Percentiles rank a stretch among this genome's conserved stretches.
These are phyloP conservation scores for Miichthys miiuy DNA, from an alignment of 2,797 vertebrate genomes.

Conservation along the genomic window DNA sequence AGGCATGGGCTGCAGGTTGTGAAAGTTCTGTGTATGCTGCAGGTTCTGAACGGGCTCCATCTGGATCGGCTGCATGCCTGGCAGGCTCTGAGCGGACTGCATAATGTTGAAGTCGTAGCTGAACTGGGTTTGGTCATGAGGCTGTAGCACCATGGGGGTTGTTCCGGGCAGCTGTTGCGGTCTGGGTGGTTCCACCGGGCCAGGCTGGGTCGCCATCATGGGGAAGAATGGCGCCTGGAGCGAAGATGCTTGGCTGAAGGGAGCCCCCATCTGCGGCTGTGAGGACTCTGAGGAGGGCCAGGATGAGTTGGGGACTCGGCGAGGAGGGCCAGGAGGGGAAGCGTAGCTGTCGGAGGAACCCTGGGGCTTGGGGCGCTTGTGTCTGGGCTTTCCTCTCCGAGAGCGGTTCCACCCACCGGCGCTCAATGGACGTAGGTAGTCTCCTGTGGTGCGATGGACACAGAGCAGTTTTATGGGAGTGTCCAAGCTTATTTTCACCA, in stretches of 20 bases:
- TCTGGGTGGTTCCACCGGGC: constrained; percentile 44
- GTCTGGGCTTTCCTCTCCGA: constrained; percentile 83
- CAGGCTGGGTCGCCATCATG: constrained; percentile 53
- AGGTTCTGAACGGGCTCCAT: constrained; percentile 67
- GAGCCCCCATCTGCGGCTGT: constrained; percentile 63
- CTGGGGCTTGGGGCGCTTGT: constrained; percentile 85
- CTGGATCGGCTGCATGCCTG: constrained; percentile 61
- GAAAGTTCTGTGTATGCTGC: constrained; percentile 65
- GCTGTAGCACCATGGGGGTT: constrained; percentile 61
- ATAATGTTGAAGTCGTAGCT: constrained; percentile 70
- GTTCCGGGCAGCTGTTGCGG: constrained; percentile 58
- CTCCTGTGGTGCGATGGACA: constrained; percentile 68
- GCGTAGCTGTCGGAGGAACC: constrained; percentile 78
- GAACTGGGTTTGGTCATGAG: constrained; percentile 69
- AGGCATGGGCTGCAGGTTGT: constrained; percentile 57
- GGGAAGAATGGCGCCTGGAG: constrained; percentile 71
- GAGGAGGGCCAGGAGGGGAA: constrained; percentile 64
- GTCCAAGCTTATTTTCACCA: not conserved
- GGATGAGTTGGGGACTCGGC: constrained; percentile 67
- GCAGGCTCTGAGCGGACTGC: constrained; percentile 67
- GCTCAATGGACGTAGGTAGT: constrained; percentile 70
- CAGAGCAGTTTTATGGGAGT: not conserved
- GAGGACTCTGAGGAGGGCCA: constrained; percentile 83
- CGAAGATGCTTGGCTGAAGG: constrained; percentile 74
- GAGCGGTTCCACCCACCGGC: constrained; percentile 77